These are phyloP conservation scores for Bicyclus anynana DNA, from an alignment of 1,140 invertebrate genomes.

Conservation along the genomic window DNA sequence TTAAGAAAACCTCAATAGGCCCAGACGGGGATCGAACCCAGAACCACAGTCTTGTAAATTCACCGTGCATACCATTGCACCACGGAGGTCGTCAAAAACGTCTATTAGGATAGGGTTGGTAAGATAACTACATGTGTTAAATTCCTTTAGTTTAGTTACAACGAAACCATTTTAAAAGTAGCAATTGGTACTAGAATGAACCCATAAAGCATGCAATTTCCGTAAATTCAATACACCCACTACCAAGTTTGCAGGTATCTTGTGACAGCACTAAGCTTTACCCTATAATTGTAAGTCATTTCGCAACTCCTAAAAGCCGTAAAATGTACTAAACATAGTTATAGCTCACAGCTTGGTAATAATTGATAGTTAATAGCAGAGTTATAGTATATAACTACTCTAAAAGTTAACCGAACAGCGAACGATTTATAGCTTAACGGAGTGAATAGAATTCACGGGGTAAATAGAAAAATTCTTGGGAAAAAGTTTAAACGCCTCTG, in stretches of 20 bases:
- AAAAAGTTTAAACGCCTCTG: too few relatives aligned
- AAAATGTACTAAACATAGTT: background rate
- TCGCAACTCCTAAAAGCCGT: conserved; percentile 5
- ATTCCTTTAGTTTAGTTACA: background rate
- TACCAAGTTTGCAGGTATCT: background rate
- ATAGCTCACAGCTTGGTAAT: background rate
- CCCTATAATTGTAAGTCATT: conserved; percentile 12
- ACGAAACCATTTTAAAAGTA: background rate
- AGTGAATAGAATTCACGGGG: background rate
- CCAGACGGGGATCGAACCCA: too few relatives aligned
- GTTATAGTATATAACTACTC: too few relatives aligned
- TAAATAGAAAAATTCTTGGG: too few relatives aligned
- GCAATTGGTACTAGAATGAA: background rate
- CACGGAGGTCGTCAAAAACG: too few relatives aligned
- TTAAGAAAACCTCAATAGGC: too few relatives aligned
- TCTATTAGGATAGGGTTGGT: too few relatives aligned
- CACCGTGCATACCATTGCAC: too few relatives aligned
- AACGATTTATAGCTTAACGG: too few relatives aligned
- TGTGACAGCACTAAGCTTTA: background rate
- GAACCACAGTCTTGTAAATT: too few relatives aligned
- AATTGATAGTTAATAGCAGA: background rate
- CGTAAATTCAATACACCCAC: conserved; percentile 1
- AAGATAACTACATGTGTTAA: too few relatives aligned
- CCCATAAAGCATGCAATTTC: background rate
- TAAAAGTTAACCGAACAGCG: too few relatives aligned